These are phyloP conservation scores for Cephus cinctus DNA, from an alignment of 1,140 invertebrate genomes.

Conservation along the genomic window DNA sequence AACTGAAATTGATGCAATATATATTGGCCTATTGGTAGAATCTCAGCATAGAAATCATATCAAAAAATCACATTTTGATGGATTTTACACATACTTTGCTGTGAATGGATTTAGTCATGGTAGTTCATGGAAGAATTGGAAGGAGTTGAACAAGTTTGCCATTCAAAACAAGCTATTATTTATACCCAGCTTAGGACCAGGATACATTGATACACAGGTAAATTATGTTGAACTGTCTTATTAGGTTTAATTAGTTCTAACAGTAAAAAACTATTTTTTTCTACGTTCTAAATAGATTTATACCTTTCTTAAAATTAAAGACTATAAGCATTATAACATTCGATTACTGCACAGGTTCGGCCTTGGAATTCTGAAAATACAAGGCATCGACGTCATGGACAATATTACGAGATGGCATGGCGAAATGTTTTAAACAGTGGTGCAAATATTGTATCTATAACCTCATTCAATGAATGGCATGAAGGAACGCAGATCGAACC, in stretches of 20 bases:
- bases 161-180: slow-evolving; percentile 59
- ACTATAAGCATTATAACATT: too few species aligned
- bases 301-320: too few species aligned
- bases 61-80: slow-evolving; percentile 62
- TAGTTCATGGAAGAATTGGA: slow-evolving; percentile 67
- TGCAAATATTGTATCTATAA: slow-evolving; percentile 57
- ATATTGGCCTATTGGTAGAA: slow-evolving; percentile 57
- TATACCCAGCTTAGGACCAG: slow-evolving; percentile 62
- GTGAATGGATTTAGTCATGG: slow-evolving; percentile 63
- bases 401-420: slow-evolving; percentile 62
- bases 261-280: background rate
- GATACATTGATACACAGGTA: slow-evolving; percentile 61
- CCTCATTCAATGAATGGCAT: slow-evolving; percentile 65
- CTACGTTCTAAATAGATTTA: background rate
- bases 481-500: slow-evolving; percentile 66
- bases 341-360: too few species aligned
- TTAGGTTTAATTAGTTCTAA: too few species aligned
- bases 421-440: slow-evolving; percentile 56
- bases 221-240: too few species aligned
- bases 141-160: slow-evolving; percentile 59
- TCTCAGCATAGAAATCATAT: slow-evolving; percentile 52
- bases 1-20: slow-evolving; percentile 59
- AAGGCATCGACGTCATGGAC: slow-evolving; percentile 59
- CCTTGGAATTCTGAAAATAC: slow-evolving; percentile 59
- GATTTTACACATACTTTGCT: slow-evolving; percentile 65